A percentile compares a stretch with the other conserved stretches of the same genome.
These are phyloP conservation scores for Cisticola juncidis DNA, from an alignment of 2,113 vertebrate genomes.

Conservation along the genomic window DNA sequence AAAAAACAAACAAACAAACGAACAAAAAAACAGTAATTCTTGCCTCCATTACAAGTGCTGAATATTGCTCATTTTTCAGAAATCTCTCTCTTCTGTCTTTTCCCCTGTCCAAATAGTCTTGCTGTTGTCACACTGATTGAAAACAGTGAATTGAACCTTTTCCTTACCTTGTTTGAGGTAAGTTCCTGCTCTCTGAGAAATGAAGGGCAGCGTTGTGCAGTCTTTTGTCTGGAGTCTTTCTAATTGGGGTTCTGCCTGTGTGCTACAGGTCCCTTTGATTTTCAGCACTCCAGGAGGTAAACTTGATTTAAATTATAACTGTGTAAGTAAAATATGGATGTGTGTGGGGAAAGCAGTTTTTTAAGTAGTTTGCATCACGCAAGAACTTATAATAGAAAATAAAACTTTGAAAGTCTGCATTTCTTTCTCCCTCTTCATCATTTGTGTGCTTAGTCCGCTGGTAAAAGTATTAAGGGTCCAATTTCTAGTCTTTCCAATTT, in stretches of 20 bases:
- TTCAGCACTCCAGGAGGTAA: background rate
- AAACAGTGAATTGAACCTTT: background rate
- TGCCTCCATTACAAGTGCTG: background rate
- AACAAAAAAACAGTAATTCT: background rate
- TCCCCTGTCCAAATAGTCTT: background rate
- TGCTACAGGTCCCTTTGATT: slow-evolving; percentile 2
- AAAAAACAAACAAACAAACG: background rate
- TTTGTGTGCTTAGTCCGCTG: background rate
- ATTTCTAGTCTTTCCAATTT: background rate
- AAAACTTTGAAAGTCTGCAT: background rate
- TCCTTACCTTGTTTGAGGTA: background rate
- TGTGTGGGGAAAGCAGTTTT: background rate
- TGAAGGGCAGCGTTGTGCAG: background rate
- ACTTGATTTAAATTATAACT: background rate
- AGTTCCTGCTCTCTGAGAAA: background rate
- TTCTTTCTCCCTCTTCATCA: background rate
- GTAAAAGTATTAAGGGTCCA: background rate
- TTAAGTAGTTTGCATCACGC: background rate
- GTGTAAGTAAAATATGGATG: background rate
- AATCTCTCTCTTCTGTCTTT: background rate
- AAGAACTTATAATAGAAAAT: background rate
- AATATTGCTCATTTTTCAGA: background rate
- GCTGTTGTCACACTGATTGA: background rate
- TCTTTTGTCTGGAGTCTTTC: background rate
- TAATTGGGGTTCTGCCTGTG: background rate